Evolutionary conservation across 2,888 invertebrate species (phyloP).

Genomic region (Saturnia pavonia): DNA sequence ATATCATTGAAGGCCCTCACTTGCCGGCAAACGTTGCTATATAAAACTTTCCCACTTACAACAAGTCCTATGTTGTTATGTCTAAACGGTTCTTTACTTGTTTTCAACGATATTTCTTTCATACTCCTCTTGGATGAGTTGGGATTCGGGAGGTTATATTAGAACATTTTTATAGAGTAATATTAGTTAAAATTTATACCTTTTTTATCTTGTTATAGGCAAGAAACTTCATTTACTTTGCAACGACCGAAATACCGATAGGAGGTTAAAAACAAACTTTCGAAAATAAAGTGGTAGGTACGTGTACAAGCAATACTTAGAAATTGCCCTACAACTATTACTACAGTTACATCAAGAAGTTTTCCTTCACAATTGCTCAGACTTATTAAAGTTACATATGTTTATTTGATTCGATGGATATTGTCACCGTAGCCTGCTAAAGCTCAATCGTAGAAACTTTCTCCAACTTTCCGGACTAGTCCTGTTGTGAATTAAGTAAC

Average conservation of each 20-base stretch:
- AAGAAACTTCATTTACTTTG: no score
- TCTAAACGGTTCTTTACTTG: conserved; percentile 16
- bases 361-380: no score
- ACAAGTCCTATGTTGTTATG: conserved; percentile 18
- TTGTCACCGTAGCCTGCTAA: neutral
- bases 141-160: conserved; percentile 5
- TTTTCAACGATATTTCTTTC: conserved; percentile 13
- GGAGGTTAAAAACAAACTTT: neutral
- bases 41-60: conserved; percentile 23
- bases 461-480: neutral
- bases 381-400: neutral
- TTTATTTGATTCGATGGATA: neutral
- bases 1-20: conserved; percentile 7
- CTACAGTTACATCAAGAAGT: neutral
- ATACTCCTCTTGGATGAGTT: conserved; percentile 1
- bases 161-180: neutral
- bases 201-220: neutral
- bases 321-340: neutral
- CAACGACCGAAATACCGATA: no score
- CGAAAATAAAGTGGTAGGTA: no score
- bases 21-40: conserved; percentile 7
- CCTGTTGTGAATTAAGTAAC: neutral
- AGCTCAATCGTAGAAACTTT: conserved; percentile 2
- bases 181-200: neutral
- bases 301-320: neutral